Base-by-base conservation (phyloP, 2,888 invertebrate species). In the Salpingus planirostris region DNA sequence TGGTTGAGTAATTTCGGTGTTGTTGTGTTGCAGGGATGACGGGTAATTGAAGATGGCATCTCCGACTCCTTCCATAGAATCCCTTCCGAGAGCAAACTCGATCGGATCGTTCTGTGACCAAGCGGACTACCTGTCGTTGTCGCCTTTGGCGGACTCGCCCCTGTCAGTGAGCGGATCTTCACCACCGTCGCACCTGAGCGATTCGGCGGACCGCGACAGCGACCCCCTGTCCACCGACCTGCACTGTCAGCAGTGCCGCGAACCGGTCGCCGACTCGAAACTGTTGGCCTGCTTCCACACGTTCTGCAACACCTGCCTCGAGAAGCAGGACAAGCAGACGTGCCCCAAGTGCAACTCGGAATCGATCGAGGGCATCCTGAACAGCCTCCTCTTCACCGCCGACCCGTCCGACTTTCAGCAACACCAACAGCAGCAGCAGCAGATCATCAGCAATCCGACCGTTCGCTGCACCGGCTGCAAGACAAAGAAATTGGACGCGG, bases 391-490 rank as follows among this genome's bases (percentile, higher is more conserved):
- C 31, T 52, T 55, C 32, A 50, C 59, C 57, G 65, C 55, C 11
- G 66, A 66, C 51, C n/a, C n/a, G n/a, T n/a, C n/a, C n/a, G n/a
- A n/a, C n/a, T n/a, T n/a, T n/a, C n/a, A n/a, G n/a, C n/a, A n/a
- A n/a, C n/a, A n/a, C n/a, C n/a, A n/a, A n/a, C n/a, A n/a, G n/a
- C n/a, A n/a, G n/a, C 64, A 64, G 21, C 8, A 6, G 18, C 18
- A 5, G 18, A 8, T 8, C 5, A 18, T 18, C 18, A 8, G 18
- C 18, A 18, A 18, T 23, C 18, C 6, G 25, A 33, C 13, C 40
- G 71, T 75, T 15, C 80, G 82, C 51, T 96, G 95, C 71, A 95
- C 93, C 50, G 93, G 92, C 58, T 97, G 97, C 73, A 96, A 95
- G 68, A 88, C 88, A 48, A 88, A 87, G 62, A 89, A 92, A 64